Evolutionary conservation across 2,797 vertebrate species (phyloP).

Genomic region (Champsocephalus esox): DNA sequence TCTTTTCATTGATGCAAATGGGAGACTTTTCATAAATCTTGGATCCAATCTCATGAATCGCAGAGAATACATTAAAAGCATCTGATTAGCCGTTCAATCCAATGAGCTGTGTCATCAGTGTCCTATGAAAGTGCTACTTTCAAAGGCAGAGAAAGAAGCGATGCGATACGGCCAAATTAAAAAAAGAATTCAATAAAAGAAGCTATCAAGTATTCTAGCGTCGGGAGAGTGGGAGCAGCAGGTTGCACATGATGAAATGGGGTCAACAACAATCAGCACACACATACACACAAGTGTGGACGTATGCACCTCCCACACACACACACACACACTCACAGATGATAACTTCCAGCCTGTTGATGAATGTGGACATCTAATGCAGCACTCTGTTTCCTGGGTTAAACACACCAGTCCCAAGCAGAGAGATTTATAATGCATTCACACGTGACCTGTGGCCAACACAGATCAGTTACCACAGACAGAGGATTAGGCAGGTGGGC

Average conservation of each 20-base stretch:
- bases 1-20: conserved; percentile 74
- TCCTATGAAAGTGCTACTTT: conserved; percentile 66
- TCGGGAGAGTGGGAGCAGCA: conserved; percentile 36
- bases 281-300: conserved; percentile 6
- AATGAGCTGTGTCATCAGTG: conserved; percentile 72
- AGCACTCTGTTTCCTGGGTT: conserved; percentile 53
- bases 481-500: conserved; percentile 72
- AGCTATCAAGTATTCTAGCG: conserved; percentile 34
- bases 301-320: conserved; percentile 8
- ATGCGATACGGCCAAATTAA: conserved; percentile 56
- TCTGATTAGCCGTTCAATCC: conserved; percentile 75
- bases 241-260: conserved; percentile 54
- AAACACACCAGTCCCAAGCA: conserved; percentile 53
- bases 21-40: conserved; percentile 75
- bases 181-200: conserved; percentile 73
- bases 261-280: conserved; percentile 45
- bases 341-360: conserved; percentile 59
- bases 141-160: conserved; percentile 51
- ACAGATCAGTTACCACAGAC: conserved; percentile 66
- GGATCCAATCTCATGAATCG: conserved; percentile 75
- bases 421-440: conserved; percentile 65
- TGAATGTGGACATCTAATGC: conserved; percentile 59
- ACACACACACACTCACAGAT: conserved; percentile 16
- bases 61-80: conserved; percentile 74
- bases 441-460: conserved; percentile 63